Percentiles rank a stretch among this genome's conserved stretches.
phyloP scores from a whole-genome alignment of 1,140 invertebrate species.

The Hylyphantes graminicola region DNA sequence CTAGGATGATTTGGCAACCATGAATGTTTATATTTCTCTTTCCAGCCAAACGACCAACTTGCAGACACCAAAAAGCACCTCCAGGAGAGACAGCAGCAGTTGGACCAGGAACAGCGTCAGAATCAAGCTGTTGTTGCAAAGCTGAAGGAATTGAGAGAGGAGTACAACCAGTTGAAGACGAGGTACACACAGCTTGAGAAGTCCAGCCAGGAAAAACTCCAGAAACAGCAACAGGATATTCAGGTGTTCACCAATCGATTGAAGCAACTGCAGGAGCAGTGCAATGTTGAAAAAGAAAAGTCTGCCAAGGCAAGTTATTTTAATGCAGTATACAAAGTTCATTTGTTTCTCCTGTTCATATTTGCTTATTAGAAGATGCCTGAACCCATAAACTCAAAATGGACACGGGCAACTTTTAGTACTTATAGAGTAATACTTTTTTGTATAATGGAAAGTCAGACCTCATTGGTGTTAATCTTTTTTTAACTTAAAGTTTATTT shows the following conservation, averaged over 20 bases:
- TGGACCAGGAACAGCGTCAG: conserved; percentile 66
- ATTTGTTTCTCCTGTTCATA: too few relatives aligned
- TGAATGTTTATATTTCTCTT: not conserved
- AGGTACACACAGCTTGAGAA: conserved; percentile 72
- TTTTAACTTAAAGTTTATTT: too few relatives aligned
- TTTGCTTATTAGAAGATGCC: too few relatives aligned
- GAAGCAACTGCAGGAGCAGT: conserved; percentile 74
- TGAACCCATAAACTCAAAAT: too few relatives aligned
- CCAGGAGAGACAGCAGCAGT: conserved; percentile 66
- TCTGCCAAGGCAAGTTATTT: not conserved
- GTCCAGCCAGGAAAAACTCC: conserved; percentile 72
- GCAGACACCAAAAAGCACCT: conserved; percentile 68
- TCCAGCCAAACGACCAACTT: conserved; percentile 44
- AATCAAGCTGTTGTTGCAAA: conserved; percentile 62
- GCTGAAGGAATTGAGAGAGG: conserved; percentile 80
- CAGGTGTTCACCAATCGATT: conserved; percentile 73
- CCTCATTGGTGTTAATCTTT: too few relatives aligned
- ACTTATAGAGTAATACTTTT: too few relatives aligned
- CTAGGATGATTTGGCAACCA: not conserved
- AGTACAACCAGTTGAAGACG: conserved; percentile 76
- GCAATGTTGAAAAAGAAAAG: conserved; percentile 69
- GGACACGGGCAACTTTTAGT: too few relatives aligned
- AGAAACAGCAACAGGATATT: conserved; percentile 71
- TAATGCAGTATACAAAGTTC: too few relatives aligned
- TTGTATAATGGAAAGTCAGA: too few relatives aligned